Evolutionary conservation across 2,888 invertebrate species (phyloP).

Genomic region (Eurytoma adleriae): DNA sequence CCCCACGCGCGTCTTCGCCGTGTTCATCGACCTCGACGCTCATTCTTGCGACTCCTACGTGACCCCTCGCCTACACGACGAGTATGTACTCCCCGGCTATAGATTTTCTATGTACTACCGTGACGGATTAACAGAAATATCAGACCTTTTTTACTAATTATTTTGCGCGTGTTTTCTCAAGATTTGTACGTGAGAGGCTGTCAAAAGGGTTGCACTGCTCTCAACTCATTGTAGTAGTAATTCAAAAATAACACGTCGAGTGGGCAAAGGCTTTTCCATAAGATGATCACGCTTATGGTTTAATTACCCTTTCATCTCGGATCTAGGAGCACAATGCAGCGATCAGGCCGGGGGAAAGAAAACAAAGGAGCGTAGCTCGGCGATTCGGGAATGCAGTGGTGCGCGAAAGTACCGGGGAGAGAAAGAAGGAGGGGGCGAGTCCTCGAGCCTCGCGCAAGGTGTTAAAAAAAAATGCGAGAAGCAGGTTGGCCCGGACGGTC

Average conservation of each 20-base stretch:
- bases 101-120: too few relatives aligned
- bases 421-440: background rate
- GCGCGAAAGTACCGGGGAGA: background rate
- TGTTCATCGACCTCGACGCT: background rate
- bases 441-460: constrained; percentile 7
- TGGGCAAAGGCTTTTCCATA: too few relatives aligned
- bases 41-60: background rate
- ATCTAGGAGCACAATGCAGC: constrained; percentile 15
- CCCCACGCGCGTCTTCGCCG: background rate
- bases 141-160: too few relatives aligned
- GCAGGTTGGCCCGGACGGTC: constrained; percentile 10
- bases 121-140: background rate
- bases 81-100: background rate
- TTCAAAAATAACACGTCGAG: too few relatives aligned
- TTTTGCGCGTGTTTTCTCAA: too few relatives aligned
- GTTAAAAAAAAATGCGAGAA: constrained; percentile 25
- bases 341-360: background rate
- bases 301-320: background rate
- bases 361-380: background rate
- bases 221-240: too few relatives aligned
- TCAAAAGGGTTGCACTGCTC: too few relatives aligned
- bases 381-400: background rate
- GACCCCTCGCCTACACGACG: background rate
- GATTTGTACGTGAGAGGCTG: too few relatives aligned
- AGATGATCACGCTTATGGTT: too few relatives aligned